These are phyloP conservation scores for Ostrea edulis DNA, from an alignment of 1,140 invertebrate genomes.

Conservation along the genomic window DNA sequence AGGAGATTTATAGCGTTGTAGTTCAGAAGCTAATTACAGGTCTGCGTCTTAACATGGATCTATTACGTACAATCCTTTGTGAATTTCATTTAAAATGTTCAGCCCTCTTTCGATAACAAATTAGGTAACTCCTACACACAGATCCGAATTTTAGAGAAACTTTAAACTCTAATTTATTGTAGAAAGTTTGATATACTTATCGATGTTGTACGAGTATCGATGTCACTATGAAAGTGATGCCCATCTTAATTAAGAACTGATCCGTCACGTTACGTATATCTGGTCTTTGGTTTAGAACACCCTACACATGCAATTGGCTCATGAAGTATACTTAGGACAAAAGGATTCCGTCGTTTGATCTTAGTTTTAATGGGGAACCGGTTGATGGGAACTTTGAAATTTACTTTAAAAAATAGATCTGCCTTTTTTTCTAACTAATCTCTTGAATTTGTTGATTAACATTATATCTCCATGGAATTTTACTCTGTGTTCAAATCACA, in stretches of 20 bases:
- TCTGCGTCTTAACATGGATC: constrained; percentile 21
- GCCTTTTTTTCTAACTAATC: neutral
- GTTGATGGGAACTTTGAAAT: neutral
- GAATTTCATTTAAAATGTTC: constrained; percentile 26
- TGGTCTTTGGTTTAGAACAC: neutral
- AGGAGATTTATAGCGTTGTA: constrained; percentile 13
- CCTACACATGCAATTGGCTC: neutral
- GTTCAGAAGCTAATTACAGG: constrained; percentile 33
- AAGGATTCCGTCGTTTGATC: neutral
- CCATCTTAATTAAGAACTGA: neutral
- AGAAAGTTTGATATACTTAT: neutral
- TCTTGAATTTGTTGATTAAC: neutral
- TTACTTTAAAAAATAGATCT: neutral
- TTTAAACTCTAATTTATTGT: neutral
- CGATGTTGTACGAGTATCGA: neutral
- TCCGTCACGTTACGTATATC: neutral
- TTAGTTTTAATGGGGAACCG: neutral
- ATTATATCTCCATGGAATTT: constrained; percentile 29
- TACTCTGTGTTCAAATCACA: neutral
- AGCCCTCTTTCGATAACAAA: constrained; percentile 34
- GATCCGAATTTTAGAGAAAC: neutral
- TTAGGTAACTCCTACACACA: constrained; percentile 24
- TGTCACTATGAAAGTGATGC: neutral
- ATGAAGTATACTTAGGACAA: neutral
- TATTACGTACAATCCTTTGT: constrained; percentile 26